These are phyloP conservation scores for Macrotus californicus DNA, from an alignment of 2,113 vertebrate species.

Conservation along the genomic window DNA sequence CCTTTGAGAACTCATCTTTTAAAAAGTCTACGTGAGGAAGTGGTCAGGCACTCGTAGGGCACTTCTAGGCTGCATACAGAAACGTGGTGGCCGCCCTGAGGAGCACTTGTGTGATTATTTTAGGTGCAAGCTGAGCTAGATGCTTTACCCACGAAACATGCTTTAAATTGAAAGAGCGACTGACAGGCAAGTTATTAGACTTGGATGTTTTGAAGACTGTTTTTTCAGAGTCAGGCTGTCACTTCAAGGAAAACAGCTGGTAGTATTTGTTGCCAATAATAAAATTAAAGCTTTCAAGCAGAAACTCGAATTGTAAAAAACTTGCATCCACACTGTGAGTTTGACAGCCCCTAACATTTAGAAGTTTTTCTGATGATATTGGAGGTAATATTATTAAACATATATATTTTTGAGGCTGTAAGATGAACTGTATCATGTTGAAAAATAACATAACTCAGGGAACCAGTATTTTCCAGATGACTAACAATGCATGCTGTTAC, in stretches of 20 bases:
- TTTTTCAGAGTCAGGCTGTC: neutral
- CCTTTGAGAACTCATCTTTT: neutral
- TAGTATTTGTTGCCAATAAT: neutral
- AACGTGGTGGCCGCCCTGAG: neutral
- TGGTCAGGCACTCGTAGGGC: too few species aligned
- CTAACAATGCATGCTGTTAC: neutral
- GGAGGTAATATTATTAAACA: neutral
- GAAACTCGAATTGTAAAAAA: constrained; percentile 31
- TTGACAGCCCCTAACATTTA: neutral
- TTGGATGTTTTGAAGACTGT: neutral
- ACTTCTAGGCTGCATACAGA: neutral
- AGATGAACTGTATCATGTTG: neutral
- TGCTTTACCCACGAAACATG: neutral
- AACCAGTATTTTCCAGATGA: neutral
- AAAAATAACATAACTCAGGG: neutral
- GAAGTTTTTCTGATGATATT: neutral
- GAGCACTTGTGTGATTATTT: neutral
- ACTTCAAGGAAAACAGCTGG: neutral
- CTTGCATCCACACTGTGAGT: neutral
- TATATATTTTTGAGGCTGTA: neutral
- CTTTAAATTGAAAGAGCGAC: neutral
- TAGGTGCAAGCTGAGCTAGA: neutral
- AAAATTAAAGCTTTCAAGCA: constrained; percentile 14
- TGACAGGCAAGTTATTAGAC: neutral
- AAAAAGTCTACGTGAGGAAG: neutral